These are phyloP conservation scores for Bombus turneri DNA, from an alignment of 1,140 invertebrate genomes.

Conservation along the genomic window DNA sequence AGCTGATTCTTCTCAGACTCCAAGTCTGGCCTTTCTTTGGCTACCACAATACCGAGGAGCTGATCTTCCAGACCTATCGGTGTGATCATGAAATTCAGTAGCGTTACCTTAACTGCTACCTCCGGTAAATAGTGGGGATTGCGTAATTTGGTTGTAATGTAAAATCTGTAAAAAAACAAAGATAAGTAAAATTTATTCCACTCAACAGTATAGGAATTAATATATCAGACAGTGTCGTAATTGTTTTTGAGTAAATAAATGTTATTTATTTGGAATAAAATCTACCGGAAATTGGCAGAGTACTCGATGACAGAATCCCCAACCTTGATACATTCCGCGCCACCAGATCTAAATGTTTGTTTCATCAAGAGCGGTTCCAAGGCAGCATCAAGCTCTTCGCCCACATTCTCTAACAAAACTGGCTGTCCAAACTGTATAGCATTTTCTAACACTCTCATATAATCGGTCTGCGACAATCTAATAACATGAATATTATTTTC, in stretches of 20 bases:
- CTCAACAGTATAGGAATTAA: too few relatives aligned
- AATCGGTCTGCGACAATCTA: conserved; percentile 91
- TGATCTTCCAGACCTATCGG: conserved; percentile 95
- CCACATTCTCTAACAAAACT: conserved; percentile 93
- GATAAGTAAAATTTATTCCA: too few relatives aligned
- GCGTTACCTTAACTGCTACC: conserved; percentile 94
- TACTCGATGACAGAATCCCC: conserved; percentile 93
- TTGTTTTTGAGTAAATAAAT: too few relatives aligned
- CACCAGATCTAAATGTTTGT: conserved; percentile 95
- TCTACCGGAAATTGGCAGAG: conserved; percentile 91
- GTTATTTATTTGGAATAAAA: background rate
- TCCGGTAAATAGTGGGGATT: conserved; percentile 97
- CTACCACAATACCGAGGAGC: conserved; percentile 95
- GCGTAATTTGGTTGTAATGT: conserved; percentile 96
- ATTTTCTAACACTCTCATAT: conserved; percentile 93
- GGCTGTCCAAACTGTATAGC: conserved; percentile 96
- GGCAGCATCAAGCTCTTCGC: conserved; percentile 94
- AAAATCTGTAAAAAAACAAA: conserved; percentile 86
- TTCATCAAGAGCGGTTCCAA: conserved; percentile 93
- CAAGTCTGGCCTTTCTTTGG: conserved; percentile 95
- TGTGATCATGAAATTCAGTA: conserved; percentile 97
- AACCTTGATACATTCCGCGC: conserved; percentile 90
- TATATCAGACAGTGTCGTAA: too few relatives aligned
- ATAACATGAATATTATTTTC: conserved; percentile 91
- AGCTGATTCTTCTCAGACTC: conserved; percentile 96